A percentile compares a stretch with the other conserved stretches of the same genome.
These are phyloP conservation scores for Pseudomyrmex dendroicus DNA, from an alignment of 1,140 invertebrate species.

Conservation along the genomic window DNA sequence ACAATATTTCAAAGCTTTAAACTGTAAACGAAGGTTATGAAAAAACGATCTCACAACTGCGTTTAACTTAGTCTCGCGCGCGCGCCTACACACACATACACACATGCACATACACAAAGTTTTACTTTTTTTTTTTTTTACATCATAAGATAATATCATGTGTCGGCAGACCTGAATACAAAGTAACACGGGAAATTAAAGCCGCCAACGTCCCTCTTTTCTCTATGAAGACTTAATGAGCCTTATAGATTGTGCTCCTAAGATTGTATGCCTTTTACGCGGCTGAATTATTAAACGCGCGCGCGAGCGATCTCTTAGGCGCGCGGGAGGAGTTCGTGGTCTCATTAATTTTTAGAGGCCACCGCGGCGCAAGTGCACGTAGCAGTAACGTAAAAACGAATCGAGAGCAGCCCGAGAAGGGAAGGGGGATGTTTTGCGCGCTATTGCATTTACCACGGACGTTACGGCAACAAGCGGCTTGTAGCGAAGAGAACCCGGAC, in stretches of 20 bases:
- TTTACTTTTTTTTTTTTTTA: background rate
- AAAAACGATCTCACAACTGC: too few relatives aligned
- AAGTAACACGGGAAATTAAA: constrained; percentile 25
- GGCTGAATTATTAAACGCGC: constrained; percentile 45
- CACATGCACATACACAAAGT: background rate
- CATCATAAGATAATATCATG: background rate
- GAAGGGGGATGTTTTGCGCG: constrained; percentile 43
- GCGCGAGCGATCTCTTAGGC: constrained; percentile 18
- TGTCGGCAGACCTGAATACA: background rate
- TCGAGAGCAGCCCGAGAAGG: background rate
- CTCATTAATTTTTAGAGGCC: constrained; percentile 56
- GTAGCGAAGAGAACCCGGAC: constrained; percentile 15
- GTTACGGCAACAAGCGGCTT: constrained; percentile 19
- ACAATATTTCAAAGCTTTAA: too few relatives aligned
- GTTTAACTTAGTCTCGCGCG: too few relatives aligned
- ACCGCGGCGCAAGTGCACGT: constrained; percentile 19
- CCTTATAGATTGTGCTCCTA: constrained; percentile 51
- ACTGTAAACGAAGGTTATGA: too few relatives aligned
- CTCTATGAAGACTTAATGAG: constrained; percentile 45
- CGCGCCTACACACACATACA: too few relatives aligned
- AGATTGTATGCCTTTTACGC: constrained; percentile 55
- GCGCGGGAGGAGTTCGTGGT: constrained; percentile 39
- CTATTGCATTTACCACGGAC: constrained; percentile 54
- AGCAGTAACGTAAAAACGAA: constrained; percentile 46
- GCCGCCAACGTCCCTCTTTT: constrained; percentile 14